Base-by-base conservation (phyloP, 2,113 vertebrate species). In the Noturus placidus region DNA sequence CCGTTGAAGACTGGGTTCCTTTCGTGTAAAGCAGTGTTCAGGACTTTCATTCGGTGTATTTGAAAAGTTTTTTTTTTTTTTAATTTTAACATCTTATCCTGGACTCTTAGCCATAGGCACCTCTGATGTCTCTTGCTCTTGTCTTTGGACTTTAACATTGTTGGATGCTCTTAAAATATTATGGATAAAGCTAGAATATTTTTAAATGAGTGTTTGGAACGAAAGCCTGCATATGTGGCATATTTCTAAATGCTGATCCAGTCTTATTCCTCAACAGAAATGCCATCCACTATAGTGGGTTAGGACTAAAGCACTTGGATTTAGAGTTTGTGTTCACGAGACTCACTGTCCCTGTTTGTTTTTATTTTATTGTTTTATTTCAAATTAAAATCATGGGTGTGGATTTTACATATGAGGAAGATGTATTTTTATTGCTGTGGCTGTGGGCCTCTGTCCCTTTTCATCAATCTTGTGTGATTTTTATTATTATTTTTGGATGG, bases 401-500 rank as follows among this genome's bases (percentile, higher is more conserved):
- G 87, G 87, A 90, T 88, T 90, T 88, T 90, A 90, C 89, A 87
- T 76, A 82, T 79, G 57, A 88, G 85, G 85, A 88, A 83, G 89
- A 81, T 88, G 84, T 88, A 63, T 81, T 88, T 87, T 81, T 88
- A 87, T 54, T 83, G 79, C 59, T 72, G 27, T 79, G 50, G 88
- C 92, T 92, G 8, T 84, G 59, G 82, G 70, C 82, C 82, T 56
- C 46, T 50, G 42, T 70, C 61, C 69, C 57, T 88, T 87, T 46
- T 87, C 92, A 92, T 90, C 89, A 69, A 81, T 82, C 83, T 89
- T 92, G 92, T 94, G 94, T 94, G 78, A 81, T 81, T 79, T 79
- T 80, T 67, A 5, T 35, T 67, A 14, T 67, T 67, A n/a, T 77
- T 22, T 94, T 92, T 93, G 92, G 93, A 93, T 69, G 92, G 93